Percentiles rank a stretch among this genome's conserved stretches.
Evolutionary conservation across 2,888 invertebrate genomes (phyloP).

Genomic region (Pilophorus perplexus): DNA sequence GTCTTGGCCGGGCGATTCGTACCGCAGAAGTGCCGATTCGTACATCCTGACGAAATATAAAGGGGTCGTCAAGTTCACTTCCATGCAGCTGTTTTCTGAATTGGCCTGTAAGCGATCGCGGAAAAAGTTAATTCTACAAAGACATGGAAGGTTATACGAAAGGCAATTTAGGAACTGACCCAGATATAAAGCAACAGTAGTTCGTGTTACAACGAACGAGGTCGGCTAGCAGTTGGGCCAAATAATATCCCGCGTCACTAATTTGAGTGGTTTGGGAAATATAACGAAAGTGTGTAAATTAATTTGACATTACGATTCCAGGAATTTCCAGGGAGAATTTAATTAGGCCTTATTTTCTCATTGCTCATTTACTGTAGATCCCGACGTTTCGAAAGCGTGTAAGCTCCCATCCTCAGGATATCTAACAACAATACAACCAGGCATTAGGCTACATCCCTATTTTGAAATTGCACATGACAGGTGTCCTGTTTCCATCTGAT

Average conservation of each 20-base stretch:
- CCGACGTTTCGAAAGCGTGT: too few species aligned
- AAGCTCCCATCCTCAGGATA: too few species aligned
- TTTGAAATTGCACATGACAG: too few species aligned
- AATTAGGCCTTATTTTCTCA: too few species aligned
- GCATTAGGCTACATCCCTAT: too few species aligned
- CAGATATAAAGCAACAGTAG: not conserved
- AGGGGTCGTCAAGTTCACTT: not conserved
- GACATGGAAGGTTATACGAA: conserved; percentile 1
- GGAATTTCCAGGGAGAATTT: too few species aligned
- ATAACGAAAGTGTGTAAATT: not conserved
- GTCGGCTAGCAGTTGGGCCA: not conserved
- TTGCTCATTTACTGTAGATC: too few species aligned
- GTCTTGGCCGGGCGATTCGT: not conserved
- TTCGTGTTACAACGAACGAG: conserved; percentile 12
- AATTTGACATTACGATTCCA: not conserved
- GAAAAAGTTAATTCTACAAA: not conserved
- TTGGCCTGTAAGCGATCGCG: conserved; percentile 1
- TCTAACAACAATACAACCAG: too few species aligned
- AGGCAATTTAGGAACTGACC: conserved; percentile 10
- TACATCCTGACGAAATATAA: not conserved
- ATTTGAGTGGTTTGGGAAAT: not conserved
- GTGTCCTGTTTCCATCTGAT: too few species aligned
- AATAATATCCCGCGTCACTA: not conserved
- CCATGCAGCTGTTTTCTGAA: too few species aligned
- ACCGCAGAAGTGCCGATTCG: not conserved